Percentiles rank a stretch among this genome's conserved stretches.
Evolutionary conservation across 2,113 vertebrate species (phyloP).

Genomic region (Serilophus lunatus): DNA sequence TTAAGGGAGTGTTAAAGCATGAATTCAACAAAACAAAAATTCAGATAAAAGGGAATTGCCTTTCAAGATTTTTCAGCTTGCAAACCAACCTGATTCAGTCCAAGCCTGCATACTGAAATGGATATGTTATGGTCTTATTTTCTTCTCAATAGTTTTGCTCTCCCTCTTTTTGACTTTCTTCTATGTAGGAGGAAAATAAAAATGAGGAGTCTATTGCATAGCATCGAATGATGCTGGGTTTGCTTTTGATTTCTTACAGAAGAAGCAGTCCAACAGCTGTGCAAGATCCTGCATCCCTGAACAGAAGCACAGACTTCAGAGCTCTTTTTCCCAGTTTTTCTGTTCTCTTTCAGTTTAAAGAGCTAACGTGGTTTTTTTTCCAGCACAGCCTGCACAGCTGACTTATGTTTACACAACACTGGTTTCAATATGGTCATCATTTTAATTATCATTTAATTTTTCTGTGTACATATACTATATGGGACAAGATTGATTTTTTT

Average conservation of each 20-base stretch:
- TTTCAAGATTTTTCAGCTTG: not conserved
- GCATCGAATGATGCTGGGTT: not conserved
- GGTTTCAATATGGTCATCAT: conserved; percentile 20
- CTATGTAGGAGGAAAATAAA: not conserved
- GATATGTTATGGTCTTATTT: not conserved
- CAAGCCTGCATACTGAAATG: not conserved
- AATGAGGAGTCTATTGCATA: accelerated
- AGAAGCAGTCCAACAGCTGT: not conserved
- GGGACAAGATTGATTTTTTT: conserved; percentile 43
- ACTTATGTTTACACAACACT: not conserved
- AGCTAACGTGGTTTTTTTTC: not conserved
- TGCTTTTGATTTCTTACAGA: not conserved
- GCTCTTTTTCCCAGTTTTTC: conserved; percentile 17
- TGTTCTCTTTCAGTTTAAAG: conserved; percentile 22
- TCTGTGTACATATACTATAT: conserved; percentile 8
- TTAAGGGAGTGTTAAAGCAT: not conserved
- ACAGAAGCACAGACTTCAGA: not conserved
- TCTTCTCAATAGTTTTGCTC: not conserved
- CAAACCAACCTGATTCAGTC: not conserved
- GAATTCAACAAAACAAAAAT: not conserved
- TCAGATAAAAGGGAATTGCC: not conserved
- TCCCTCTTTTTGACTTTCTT: not conserved
- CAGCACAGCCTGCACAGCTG: not conserved
- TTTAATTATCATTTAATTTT: conserved; percentile 63
- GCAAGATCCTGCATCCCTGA: not conserved